Evolutionary conservation across 2,888 invertebrate genomes (phyloP), one percentile per base, ranked within the genome.

Genomic region (Sylvicola cinctus): DNA sequence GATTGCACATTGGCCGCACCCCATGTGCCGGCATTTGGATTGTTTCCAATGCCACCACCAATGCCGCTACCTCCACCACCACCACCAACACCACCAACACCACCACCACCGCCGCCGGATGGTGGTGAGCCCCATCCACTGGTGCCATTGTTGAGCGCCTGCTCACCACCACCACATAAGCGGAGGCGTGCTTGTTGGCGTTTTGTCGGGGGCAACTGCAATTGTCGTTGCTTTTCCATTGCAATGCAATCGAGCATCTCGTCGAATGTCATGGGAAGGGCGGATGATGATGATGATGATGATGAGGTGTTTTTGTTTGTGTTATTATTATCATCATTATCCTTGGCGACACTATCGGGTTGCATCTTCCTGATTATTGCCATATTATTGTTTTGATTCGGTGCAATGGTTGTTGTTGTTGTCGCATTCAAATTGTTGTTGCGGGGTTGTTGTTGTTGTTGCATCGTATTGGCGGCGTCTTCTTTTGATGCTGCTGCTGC

Each of bases 91-190:
- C 39, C 14, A 39, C 34, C 17, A 38, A 36, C 25, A 12, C 41
- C 41, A 36, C 38, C 33, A 11, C 35, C 15, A 3, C 32, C 17
- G 50, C 70, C 71, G 46, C 72, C 68, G 28, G 74, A 60, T 36
- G 76, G 77, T 32, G 78, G 74, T 40, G 75, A 70, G 44, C 78
- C 79, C 80, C 81, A 81, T 43, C 75, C 78, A 38, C 73, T 69
- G 38, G 77, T 72, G 42, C 62, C 64, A 39, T 71, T 72, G 52
- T 76, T 80, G 47, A 81, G 66, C 30, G 80, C 78, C 58, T 74
- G 79, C 57, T 83, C 83, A 37, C 80, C 81, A 33, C 83, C 83
- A 36, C 81, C 81, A 40, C 69, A 62, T 40, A 83, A 65, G 42
- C 75, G 66, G 46, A 78, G 57, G 34, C 66, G 62, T 17, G 28